A percentile compares a stretch with the other conserved stretches of the same genome.
Evolutionary conservation across 2,888 invertebrate species (phyloP).

Genomic region (Rapana venosa): DNA sequence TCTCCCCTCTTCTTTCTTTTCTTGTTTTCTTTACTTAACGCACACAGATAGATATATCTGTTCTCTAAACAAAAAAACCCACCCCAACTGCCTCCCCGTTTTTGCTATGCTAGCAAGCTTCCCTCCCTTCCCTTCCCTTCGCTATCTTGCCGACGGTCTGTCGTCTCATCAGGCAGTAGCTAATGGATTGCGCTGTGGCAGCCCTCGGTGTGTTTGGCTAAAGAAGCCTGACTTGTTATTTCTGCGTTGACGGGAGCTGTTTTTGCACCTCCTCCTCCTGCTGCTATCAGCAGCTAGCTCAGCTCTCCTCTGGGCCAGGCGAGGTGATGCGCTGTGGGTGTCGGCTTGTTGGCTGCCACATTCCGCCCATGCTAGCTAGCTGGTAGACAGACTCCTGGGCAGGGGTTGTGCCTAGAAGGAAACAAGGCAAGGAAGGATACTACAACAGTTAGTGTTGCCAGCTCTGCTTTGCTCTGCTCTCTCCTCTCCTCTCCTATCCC

Average conservation of each 20-base stretch:
- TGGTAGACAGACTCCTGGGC: too few species aligned
- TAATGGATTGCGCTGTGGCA: conserved; percentile 11
- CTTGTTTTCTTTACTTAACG: too few species aligned
- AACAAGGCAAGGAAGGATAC: not conserved
- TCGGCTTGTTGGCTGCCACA: conserved; percentile 13
- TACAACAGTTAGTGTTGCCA: not conserved
- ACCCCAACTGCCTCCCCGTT: too few species aligned
- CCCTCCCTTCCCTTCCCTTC: not conserved
- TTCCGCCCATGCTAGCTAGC: not conserved
- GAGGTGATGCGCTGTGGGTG: conserved; percentile 26
- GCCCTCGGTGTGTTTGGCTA: not conserved
- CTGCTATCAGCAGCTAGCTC: too few species aligned
- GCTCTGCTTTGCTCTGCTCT: too few species aligned
- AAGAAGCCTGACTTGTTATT: conserved; percentile 29
- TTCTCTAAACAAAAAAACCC: too few species aligned
- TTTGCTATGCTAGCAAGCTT: too few species aligned
- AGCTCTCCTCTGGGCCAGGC: not conserved
- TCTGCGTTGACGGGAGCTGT: conserved; percentile 24
- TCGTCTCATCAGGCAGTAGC: not conserved
- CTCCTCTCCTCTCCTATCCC: too few species aligned
- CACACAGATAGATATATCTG: too few species aligned
- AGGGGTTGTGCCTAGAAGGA: too few species aligned
- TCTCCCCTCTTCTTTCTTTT: not conserved
- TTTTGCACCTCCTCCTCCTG: conserved; percentile 19
- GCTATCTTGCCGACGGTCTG: too few species aligned